Conservation (phyloP, 2,797 vertebrate genomes). For the Australoheros facetus region DNA sequence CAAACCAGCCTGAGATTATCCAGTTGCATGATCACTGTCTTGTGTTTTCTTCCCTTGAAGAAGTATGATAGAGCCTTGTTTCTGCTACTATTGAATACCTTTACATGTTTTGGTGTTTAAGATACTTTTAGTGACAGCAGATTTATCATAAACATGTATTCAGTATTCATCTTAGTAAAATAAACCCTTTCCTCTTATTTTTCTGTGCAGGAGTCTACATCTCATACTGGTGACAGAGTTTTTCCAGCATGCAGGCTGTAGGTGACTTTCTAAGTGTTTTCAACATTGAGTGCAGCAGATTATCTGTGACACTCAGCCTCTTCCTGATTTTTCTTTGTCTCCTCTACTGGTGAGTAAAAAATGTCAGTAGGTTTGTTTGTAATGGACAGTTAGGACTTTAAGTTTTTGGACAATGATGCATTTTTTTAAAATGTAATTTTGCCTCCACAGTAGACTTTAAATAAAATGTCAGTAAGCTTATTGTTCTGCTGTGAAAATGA, state of each 20-base stretch:
- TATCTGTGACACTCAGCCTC: slow-evolving; percentile 54
- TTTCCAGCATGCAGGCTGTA: slow-evolving; percentile 53
- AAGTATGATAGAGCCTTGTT: too few relatives aligned
- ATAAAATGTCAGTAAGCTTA: slow-evolving; percentile 7
- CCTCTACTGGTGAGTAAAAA: slow-evolving; percentile 78
- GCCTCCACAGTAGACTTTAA: neutral
- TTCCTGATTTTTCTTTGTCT: slow-evolving; percentile 70
- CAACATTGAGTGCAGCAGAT: slow-evolving; percentile 45
- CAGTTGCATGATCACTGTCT: too few relatives aligned
- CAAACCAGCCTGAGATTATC: too few relatives aligned
- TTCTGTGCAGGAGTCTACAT: slow-evolving; percentile 7
- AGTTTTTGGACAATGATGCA: neutral
- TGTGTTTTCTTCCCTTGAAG: too few relatives aligned
- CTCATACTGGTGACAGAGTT: neutral
- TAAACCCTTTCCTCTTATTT: neutral
- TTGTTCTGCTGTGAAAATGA: slow-evolving; percentile 20
- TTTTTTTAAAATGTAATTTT: neutral
- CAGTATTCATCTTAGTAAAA: neutral
- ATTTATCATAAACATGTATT: too few relatives aligned
- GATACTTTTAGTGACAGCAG: too few relatives aligned
- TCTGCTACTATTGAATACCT: too few relatives aligned
- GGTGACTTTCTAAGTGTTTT: slow-evolving; percentile 42
- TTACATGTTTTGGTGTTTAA: too few relatives aligned
- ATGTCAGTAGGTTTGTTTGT: slow-evolving; percentile 56
- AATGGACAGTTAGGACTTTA: too few relatives aligned